phyloP scores from a whole-genome alignment of 2,797 vertebrate species.

The Fundulus diaphanus region DNA sequence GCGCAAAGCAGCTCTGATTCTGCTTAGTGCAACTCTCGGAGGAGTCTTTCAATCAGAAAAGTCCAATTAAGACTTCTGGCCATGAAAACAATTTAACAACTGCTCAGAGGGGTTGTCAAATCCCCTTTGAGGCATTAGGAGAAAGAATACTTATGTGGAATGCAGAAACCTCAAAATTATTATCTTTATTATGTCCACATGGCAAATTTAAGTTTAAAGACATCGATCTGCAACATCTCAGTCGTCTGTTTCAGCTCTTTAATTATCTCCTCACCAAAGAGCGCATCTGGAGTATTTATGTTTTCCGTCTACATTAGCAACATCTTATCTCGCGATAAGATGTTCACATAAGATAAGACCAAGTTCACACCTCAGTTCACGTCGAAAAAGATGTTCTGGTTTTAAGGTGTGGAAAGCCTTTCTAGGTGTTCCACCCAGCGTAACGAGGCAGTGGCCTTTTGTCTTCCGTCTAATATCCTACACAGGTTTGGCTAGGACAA shows the following conservation, averaged over 20 bases:
- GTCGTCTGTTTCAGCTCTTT: not conserved
- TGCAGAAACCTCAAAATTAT: not conserved
- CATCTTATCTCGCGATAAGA: not conserved
- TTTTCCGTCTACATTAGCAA: not conserved
- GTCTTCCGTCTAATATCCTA: slow-evolving; percentile 19
- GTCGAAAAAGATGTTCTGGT: not conserved
- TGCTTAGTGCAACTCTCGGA: too few species aligned
- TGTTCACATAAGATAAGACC: too few species aligned
- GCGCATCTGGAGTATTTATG: not conserved
- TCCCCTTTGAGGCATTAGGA: not conserved
- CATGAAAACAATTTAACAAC: slow-evolving; percentile 4
- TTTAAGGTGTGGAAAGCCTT: not conserved
- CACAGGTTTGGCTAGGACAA: slow-evolving; percentile 4
- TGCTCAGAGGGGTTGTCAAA: not conserved
- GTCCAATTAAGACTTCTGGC: slow-evolving; percentile 13
- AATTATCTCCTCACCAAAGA: slow-evolving; percentile 1
- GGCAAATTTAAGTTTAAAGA: not conserved
- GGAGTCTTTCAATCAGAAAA: slow-evolving; percentile 4
- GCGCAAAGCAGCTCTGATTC: too few species aligned
- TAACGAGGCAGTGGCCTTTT: not conserved
- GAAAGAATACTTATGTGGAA: not conserved
- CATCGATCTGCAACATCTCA: not conserved
- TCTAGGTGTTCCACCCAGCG: not conserved
- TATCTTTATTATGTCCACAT: not conserved
- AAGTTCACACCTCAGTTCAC: not conserved